Base-by-base conservation (phyloP, 92 coral and sea anemone genomes). In the Bergia puertoricense region DNA sequence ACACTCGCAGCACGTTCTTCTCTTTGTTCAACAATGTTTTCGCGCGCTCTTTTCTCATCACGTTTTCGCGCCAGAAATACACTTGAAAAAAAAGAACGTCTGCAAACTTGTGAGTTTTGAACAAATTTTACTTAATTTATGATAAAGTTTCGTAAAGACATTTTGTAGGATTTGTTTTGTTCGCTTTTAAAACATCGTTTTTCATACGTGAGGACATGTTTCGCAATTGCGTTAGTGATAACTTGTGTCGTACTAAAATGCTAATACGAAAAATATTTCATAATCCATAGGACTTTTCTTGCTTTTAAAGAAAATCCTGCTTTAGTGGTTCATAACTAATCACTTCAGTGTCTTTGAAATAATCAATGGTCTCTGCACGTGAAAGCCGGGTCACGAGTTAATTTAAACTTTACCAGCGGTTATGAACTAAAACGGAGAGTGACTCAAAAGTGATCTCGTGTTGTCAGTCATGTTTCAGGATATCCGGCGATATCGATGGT, bases 41-140 rank as follows among this genome's bases (percentile, higher is more conserved):
- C 87, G 87, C 87, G 79, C 87, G 86, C 77, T 43, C 74, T 82
- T 13, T 82, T n/a, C 37, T 67, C 39, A 11, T 46, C 41, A 84
- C 45, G 42, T 71, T 71, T 71, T 84, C 87, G 78, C 87, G 87
- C 87, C 67, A 46, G 45, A 73, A 80, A 62, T 82, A 66, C 71
- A 42, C 20, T 14, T 37, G 73, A 80, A 80, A 39, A 51, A 56
- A 16, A 51, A 42, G 1, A 20, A 41, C 42, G 14, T 40, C 69
- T 6, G 68, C 23, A 80, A 30, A 80, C 42, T 39, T 80, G 9
- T 44, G 20, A 13, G 72, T 56, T 38, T 23, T 36, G 69, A 74
- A 74, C 46, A 74, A 2, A 39, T 74, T 39, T 74, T 40, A 76
- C 46, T 76, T 76, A 40, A 76, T 40, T 41, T 42, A 20, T 11